phyloP scores from a whole-genome alignment of 2,113 vertebrate species.

The Cavia aperea region DNA sequence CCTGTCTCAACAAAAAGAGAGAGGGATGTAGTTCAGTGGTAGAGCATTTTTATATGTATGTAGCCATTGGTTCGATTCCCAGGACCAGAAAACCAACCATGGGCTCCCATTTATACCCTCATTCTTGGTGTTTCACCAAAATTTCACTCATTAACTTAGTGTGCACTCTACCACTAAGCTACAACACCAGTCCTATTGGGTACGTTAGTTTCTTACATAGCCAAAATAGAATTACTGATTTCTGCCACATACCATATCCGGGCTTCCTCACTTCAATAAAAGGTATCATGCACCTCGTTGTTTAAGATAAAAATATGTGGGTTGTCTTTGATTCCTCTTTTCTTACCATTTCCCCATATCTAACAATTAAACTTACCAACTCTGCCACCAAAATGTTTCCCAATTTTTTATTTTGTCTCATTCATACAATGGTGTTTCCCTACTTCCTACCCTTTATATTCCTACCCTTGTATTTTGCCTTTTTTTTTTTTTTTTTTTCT shows the following conservation, averaged over 20 bases:
- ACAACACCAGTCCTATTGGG: background rate
- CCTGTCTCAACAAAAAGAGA: background rate
- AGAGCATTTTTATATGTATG: background rate
- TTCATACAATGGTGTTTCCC: background rate
- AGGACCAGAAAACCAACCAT: background rate
- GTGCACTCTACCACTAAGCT: background rate
- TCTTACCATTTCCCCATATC: background rate
- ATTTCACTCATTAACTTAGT: background rate
- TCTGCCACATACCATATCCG: background rate
- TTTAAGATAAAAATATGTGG: background rate
- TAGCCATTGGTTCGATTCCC: background rate
- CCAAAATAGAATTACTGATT: conserved; percentile 4
- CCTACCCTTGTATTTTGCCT: no score
- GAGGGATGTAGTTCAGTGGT: background rate
- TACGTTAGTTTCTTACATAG: background rate
- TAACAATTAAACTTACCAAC: conserved; percentile 11
- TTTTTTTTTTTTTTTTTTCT: no score
- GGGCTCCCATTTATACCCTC: background rate
- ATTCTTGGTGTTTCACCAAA: background rate
- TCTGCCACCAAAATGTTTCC: background rate
- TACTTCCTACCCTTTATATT: background rate
- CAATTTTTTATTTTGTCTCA: conserved; percentile 6
- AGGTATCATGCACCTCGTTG: background rate
- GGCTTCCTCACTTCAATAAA: background rate
- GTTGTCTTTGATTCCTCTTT: background rate